Conservation (phyloP, 2,113 vertebrate species). For the Phasianus colchicus region DNA sequence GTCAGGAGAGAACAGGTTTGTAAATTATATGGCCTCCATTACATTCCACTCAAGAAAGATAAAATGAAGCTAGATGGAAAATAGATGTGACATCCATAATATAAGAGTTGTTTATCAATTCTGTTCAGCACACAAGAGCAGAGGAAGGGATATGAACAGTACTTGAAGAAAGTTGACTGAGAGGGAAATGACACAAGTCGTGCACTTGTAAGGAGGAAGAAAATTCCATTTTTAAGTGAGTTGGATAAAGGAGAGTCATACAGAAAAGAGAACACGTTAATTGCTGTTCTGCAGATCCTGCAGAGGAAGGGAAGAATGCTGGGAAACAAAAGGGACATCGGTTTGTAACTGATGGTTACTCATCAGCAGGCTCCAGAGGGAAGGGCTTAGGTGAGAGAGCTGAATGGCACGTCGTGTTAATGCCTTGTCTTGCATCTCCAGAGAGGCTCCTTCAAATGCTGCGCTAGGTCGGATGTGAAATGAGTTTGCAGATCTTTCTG, state of each 20-base stretch:
- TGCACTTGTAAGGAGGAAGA: neutral
- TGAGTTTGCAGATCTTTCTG: neutral
- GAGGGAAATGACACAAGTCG: slow-evolving; percentile 10
- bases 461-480: neutral
- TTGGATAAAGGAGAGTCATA: slow-evolving; percentile 8
- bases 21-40: slow-evolving; percentile 59
- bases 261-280: neutral
- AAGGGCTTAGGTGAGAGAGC: slow-evolving; percentile 32
- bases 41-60: slow-evolving; percentile 59
- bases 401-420: neutral
- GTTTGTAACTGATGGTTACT: slow-evolving; percentile 2
- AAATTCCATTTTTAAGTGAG: neutral
- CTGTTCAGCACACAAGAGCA: neutral
- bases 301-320: slow-evolving; percentile 15
- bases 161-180: slow-evolving; percentile 22
- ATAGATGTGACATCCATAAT: slow-evolving; percentile 70
- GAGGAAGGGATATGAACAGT: neutral
- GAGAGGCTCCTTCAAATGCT: neutral
- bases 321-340: slow-evolving; percentile 34
- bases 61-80: slow-evolving; percentile 67
- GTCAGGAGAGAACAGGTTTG: slow-evolving; percentile 56
- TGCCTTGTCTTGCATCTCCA: neutral
- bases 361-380: neutral
- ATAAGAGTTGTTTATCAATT: slow-evolving; percentile 47
- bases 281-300: slow-evolving; percentile 32